Percentiles rank a stretch among this genome's conserved stretches.
phyloP scores from a whole-genome alignment of 1,140 invertebrate genomes.

The Trissolcus basalis region DNA sequence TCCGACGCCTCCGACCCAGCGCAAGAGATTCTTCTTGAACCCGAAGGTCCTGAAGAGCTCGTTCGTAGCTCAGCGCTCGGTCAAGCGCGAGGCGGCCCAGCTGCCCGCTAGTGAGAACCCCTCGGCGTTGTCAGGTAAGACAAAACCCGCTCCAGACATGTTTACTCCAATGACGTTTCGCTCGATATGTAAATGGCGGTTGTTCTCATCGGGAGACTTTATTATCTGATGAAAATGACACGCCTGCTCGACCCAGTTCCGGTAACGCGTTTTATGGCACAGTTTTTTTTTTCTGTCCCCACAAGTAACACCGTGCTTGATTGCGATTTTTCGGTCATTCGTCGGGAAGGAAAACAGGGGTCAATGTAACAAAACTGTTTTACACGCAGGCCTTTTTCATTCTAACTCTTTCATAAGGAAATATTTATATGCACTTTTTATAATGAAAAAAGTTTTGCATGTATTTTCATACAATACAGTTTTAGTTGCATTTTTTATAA shows the following conservation, averaged over 20 bases:
- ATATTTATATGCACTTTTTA: too few relatives aligned
- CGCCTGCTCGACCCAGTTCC: conserved; percentile 20
- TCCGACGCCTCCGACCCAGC: conserved; percentile 86
- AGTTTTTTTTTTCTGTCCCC: conserved; percentile 4
- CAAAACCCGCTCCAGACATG: neutral
- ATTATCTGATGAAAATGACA: conserved; percentile 21
- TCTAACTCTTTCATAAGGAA: too few relatives aligned
- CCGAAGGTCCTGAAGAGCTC: conserved; percentile 85
- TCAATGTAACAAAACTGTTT: too few relatives aligned
- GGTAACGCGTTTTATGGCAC: conserved; percentile 1
- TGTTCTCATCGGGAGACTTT: neutral
- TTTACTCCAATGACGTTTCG: conserved; percentile 3
- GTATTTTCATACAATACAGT: too few relatives aligned
- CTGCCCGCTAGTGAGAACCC: conserved; percentile 70
- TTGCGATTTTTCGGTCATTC: too few relatives aligned
- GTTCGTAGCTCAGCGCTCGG: conserved; percentile 76
- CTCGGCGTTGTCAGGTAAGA: conserved; percentile 82
- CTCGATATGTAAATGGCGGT: conserved; percentile 10
- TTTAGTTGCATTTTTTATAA: too few relatives aligned
- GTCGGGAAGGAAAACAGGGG: too few relatives aligned
- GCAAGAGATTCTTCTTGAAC: conserved; percentile 87
- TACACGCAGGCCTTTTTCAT: too few relatives aligned
- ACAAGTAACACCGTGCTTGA: too few relatives aligned
- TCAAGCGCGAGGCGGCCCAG: conserved; percentile 67
- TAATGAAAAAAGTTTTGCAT: too few relatives aligned